Conservation (phyloP, 1,140 invertebrate species). For the Drosophila ohnishii region DNA sequence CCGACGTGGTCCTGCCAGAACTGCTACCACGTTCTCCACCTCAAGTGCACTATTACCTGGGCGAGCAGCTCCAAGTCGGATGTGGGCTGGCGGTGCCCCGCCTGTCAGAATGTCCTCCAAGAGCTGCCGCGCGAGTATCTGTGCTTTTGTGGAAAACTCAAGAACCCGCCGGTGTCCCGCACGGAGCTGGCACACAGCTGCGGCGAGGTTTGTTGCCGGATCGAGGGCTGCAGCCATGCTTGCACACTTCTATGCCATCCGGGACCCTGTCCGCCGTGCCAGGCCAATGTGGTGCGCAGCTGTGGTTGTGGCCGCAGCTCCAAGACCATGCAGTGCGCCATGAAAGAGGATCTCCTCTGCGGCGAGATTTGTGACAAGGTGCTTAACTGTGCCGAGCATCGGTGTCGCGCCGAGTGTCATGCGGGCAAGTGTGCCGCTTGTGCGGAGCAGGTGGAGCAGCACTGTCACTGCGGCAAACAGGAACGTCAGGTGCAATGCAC, state of each 20-base stretch:
- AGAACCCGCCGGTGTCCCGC: slow-evolving; percentile 89
- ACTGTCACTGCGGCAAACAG: slow-evolving; percentile 76
- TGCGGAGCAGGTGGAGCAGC: slow-evolving; percentile 85
- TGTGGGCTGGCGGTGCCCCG: slow-evolving; percentile 95
- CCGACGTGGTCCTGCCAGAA: slow-evolving; percentile 94
- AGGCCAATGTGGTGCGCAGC: slow-evolving; percentile 85
- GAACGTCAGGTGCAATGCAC: slow-evolving; percentile 85
- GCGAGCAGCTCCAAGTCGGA: slow-evolving; percentile 90
- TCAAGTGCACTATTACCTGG: slow-evolving; percentile 96
- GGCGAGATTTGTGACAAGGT: slow-evolving; percentile 88
- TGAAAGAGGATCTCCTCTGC: slow-evolving; percentile 88
- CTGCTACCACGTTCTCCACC: slow-evolving; percentile 96
- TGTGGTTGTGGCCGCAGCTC: slow-evolving; percentile 90
- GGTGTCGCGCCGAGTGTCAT: slow-evolving; percentile 91
- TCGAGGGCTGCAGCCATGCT: slow-evolving; percentile 89
- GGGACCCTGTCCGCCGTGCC: slow-evolving; percentile 93
- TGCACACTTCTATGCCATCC: slow-evolving; percentile 96
- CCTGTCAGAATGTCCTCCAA: slow-evolving; percentile 90
- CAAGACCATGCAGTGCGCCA: slow-evolving; percentile 88
- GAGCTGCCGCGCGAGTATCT: slow-evolving; percentile 89
- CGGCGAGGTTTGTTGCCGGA: slow-evolving; percentile 91
- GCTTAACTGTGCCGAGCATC: slow-evolving; percentile 90
- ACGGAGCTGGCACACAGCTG: slow-evolving; percentile 93
- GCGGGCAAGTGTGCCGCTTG: slow-evolving; percentile 89
- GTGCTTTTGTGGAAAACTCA: slow-evolving; percentile 93